A percentile compares a stretch with the other conserved stretches of the same genome.
These are phyloP conservation scores for Ischnus inquisitorius DNA, from an alignment of 2,888 invertebrate species.

Conservation along the genomic window DNA sequence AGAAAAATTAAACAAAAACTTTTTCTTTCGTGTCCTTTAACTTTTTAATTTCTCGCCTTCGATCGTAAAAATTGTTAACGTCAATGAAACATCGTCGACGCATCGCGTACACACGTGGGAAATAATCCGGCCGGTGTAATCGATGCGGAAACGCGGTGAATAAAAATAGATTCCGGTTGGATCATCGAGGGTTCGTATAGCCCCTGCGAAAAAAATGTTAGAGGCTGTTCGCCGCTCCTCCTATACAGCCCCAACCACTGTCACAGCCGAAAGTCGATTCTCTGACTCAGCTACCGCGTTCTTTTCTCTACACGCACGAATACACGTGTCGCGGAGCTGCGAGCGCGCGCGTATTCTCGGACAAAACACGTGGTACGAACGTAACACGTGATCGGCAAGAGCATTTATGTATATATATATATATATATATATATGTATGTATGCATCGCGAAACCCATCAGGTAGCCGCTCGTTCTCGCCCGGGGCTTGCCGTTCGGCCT, in stretches of 20 bases:
- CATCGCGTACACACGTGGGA: conserved; percentile 14
- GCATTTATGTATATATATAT: conserved; percentile 14
- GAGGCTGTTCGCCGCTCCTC: background rate
- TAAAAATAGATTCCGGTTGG: conserved; percentile 44
- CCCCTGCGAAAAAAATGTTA: background rate
- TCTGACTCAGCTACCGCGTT: background rate
- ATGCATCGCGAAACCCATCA: conserved; percentile 32
- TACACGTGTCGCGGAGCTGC: conserved; percentile 32
- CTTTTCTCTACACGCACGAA: conserved; percentile 21
- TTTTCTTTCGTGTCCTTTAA: background rate
- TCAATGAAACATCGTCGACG: conserved; percentile 19
- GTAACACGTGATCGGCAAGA: conserved; percentile 36
- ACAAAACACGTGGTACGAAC: conserved; percentile 44
- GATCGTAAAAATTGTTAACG: background rate
- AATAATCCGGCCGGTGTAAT: conserved; percentile 17
- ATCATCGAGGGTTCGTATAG: conserved; percentile 35
- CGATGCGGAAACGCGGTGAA: conserved; percentile 11
- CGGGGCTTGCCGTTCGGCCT: conserved; percentile 22
- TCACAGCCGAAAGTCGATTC: conserved; percentile 7
- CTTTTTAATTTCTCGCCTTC: background rate
- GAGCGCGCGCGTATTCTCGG: background rate
- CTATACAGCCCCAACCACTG: background rate
- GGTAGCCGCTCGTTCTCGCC: conserved; percentile 35
- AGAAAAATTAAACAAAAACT: background rate
- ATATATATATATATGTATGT: conserved; percentile 20